Evolutionary conservation across 2,888 invertebrate species (phyloP).

Genomic region (Sinodicranocentrus sp.): DNA sequence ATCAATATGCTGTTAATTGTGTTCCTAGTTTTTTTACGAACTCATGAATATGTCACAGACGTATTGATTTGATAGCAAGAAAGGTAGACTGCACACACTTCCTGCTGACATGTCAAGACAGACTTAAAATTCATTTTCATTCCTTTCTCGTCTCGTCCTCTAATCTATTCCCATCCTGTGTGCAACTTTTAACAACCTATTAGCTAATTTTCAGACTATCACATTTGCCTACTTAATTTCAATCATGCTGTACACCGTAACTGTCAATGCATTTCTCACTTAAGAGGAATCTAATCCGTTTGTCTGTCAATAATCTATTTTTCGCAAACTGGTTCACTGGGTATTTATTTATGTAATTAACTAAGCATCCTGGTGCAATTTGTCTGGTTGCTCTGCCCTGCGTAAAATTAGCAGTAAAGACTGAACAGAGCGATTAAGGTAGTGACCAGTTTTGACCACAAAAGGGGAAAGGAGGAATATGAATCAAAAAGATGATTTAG

Average conservation of each 20-base stretch:
- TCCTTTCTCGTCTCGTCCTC: conserved; percentile 19
- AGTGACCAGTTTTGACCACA: conserved; percentile 34
- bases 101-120: conserved; percentile 38
- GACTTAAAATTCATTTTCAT: conserved; percentile 41
- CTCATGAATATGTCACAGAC: conserved; percentile 24
- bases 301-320: conserved; percentile 27
- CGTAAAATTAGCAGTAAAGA: conserved; percentile 29
- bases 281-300: no score
- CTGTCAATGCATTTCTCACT: no score
- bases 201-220: no score
- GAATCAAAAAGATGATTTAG: conserved; percentile 43
- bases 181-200: no score
- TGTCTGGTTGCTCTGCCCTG: neutral
- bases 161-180: no score
- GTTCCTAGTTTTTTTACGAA: no score
- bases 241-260: no score
- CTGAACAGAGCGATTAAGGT: neutral
- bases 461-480: neutral
- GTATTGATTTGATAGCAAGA: conserved; percentile 18
- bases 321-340: conserved; percentile 37
- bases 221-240: no score
- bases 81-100: conserved; percentile 1
- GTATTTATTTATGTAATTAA: conserved; percentile 42
- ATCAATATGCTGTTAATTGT: conserved; percentile 7
- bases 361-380: conserved; percentile 42